Conservation (phyloP, 2,797 vertebrate genomes). For the Carapus acus region DNA sequence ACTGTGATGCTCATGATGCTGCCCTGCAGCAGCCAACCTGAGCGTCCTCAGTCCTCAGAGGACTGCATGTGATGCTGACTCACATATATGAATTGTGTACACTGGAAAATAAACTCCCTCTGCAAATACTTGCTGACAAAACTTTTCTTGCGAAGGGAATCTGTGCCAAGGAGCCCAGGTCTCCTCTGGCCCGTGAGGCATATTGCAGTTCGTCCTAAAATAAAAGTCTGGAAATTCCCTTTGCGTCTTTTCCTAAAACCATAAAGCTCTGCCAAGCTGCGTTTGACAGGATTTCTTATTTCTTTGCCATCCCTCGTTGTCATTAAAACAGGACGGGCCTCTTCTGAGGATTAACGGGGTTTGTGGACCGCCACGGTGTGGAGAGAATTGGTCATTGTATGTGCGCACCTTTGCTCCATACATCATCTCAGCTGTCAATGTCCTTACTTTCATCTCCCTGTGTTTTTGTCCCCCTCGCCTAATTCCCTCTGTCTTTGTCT, state of each 20-base stretch:
- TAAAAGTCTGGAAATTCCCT: conserved; percentile 26
- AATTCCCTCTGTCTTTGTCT: neutral
- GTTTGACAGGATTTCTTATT: conserved; percentile 28
- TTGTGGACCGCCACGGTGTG: conserved; percentile 39
- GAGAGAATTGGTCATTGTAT: conserved; percentile 47
- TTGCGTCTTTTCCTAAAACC: conserved; percentile 10
- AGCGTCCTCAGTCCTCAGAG: conserved; percentile 16
- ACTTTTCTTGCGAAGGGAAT: neutral
- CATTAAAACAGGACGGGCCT: conserved; percentile 44
- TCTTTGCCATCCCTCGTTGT: conserved; percentile 37
- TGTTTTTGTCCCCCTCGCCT: conserved; percentile 10
- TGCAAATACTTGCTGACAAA: neutral
- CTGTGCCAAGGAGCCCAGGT: neutral
- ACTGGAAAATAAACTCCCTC: neutral
- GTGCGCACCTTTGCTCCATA: neutral
- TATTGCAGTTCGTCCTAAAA: conserved; percentile 9
- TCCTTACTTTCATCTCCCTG: neutral
- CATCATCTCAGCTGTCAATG: conserved; percentile 24
- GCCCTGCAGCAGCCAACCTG: conserved; percentile 9
- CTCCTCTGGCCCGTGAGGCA: conserved; percentile 4
- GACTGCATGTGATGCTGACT: neutral
- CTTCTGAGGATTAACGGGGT: conserved; percentile 48
- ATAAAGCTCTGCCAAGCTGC: conserved; percentile 12
- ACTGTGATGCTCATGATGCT: conserved; percentile 22
- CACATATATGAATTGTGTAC: conserved; percentile 3